Percentiles rank a stretch among this genome's conserved stretches.
phyloP scores from a whole-genome alignment of 1,140 invertebrate genomes.

The Drosophila navojoa region DNA sequence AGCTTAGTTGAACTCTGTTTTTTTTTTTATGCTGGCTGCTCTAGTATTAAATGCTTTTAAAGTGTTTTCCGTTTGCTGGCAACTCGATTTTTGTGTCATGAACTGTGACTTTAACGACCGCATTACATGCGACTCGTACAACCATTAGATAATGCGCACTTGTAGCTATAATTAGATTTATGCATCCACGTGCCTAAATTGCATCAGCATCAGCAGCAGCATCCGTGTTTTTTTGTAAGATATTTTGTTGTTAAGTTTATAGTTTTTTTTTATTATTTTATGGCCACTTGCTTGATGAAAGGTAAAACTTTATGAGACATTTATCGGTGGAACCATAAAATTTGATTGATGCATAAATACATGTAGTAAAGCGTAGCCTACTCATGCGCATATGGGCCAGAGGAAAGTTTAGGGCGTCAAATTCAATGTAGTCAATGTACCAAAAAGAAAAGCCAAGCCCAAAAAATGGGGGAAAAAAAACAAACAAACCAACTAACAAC shows the following conservation, averaged over 20 bases:
- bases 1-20: not conserved
- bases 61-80: slow-evolving; percentile 24
- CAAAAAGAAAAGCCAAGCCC: slow-evolving; percentile 1
- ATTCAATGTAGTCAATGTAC: not conserved
- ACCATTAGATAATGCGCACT: slow-evolving; percentile 63
- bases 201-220: slow-evolving; percentile 7
- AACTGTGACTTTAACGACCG: slow-evolving; percentile 66
- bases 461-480: not conserved
- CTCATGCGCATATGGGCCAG: not conserved
- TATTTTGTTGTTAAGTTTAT: slow-evolving; percentile 27
- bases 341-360: not conserved
- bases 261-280: slow-evolving; percentile 36
- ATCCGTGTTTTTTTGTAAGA: slow-evolving; percentile 1
- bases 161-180: slow-evolving; percentile 32
- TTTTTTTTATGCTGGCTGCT: not conserved
- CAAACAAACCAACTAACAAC: slow-evolving; percentile 3
- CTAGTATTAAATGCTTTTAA: slow-evolving; percentile 52
- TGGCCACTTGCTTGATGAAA: slow-evolving; percentile 21
- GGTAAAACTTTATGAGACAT: slow-evolving; percentile 12
- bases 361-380: not conserved
- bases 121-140: slow-evolving; percentile 56
- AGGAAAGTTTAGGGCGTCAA: not conserved
- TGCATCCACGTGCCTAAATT: slow-evolving; percentile 44
- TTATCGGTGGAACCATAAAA: slow-evolving; percentile 6
- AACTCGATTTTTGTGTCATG: slow-evolving; percentile 54